Evolutionary conservation across 2,888 invertebrate genomes (phyloP), one percentile per base, ranked within the genome.

Genomic region (Aphidoletes aphidimyza): DNA sequence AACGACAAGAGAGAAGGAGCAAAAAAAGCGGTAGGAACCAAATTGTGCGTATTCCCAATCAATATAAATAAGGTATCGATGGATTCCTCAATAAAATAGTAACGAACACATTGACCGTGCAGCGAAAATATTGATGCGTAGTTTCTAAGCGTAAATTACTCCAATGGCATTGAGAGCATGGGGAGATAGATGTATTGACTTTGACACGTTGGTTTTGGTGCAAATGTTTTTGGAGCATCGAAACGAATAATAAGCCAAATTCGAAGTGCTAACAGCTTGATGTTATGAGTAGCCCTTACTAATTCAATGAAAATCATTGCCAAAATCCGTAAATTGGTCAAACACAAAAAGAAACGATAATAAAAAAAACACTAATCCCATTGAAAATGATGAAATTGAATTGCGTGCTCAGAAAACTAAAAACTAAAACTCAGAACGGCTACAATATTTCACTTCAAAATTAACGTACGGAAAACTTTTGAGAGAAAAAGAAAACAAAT

Each of bases 21-120:
- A 14, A 69, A 69, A 69, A 30, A 69, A 30, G 30, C 22, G 54
- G 14, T 14, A 42, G 42, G 14, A 5, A 54, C 54, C 5, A 54
- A 54, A 30, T 30, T 30, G 14, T 14, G 34, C 30, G 30, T 14
- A 69, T 69, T 69, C 69, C 69, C 69, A 69, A 69, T 69, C 69
- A 69, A 69, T 69, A 69, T 69, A 69, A 69, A 69, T 69, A 69
- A 69, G 69, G 69, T 69, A 69, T 69, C 69, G 34, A 14, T 69
- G 69, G 69, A 69, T 69, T 69, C 30, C 69, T 30, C 69, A 69
- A 69, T 69, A 69, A 69, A 54, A 54, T 30, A 6, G 9, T 30
- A 69, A 69, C 69, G 69, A 30, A 69, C 69, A n/a, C n/a, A n/a
- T n/a, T n/a, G 54, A 47, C 22, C 6, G 11, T 5, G 22, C 6